A percentile compares a stretch with the other conserved stretches of the same genome.
Conservation (phyloP, 2,113 vertebrate species). For the Rhynchomys soricoides region DNA sequence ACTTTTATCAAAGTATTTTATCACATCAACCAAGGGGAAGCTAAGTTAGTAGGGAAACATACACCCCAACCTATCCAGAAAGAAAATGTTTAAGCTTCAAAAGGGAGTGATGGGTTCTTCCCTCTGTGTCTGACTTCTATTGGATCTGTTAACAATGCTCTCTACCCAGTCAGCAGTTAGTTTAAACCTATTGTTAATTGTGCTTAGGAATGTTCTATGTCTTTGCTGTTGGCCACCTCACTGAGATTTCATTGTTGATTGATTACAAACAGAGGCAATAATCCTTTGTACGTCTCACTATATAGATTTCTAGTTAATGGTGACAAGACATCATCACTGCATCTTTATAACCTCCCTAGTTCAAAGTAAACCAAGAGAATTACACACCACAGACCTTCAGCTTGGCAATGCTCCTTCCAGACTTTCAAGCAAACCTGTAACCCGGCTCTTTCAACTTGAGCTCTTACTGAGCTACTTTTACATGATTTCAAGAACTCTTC, state of each 20-base stretch:
- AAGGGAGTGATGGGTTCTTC: background rate
- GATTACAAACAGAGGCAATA: background rate
- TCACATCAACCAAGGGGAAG: background rate
- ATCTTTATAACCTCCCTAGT: background rate
- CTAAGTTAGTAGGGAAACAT: background rate
- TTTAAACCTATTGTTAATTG: background rate
- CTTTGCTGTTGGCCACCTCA: background rate
- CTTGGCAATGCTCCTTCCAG: slow-evolving; percentile 67
- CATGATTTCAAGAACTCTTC: slow-evolving; percentile 83
- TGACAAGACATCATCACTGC: background rate
- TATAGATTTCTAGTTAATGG: background rate
- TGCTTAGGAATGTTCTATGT: background rate
- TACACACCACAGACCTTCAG: slow-evolving; percentile 27
- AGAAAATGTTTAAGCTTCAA: background rate
- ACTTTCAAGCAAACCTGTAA: slow-evolving; percentile 55
- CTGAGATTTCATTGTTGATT: background rate
- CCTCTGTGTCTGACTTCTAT: too few species aligned
- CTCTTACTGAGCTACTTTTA: slow-evolving; percentile 83
- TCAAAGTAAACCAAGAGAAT: background rate
- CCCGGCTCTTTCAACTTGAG: slow-evolving; percentile 64
- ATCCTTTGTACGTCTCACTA: background rate
- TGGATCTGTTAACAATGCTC: background rate
- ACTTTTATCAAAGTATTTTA: background rate
- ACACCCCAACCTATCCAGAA: background rate
- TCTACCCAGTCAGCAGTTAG: background rate